Percentiles rank a stretch among this genome's conserved stretches.
phyloP scores from a whole-genome alignment of 2,888 invertebrate genomes.

The Ornithoptera alexandrae region DNA sequence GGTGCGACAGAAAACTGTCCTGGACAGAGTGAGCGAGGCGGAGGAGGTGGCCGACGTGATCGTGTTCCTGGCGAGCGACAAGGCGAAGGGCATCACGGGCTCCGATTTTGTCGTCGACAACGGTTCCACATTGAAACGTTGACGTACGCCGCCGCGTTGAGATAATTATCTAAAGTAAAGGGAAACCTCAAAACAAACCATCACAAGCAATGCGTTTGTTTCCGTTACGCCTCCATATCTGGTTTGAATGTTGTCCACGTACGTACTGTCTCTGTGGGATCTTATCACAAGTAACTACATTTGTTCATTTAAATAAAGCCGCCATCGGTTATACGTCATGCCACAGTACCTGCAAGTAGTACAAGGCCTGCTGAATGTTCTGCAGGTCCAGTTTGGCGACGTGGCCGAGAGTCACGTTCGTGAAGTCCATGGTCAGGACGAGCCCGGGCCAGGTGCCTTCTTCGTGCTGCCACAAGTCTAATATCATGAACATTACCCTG shows the following conservation, averaged over 20 bases:
- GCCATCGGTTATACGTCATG: conserved; percentile 41
- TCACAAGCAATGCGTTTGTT: too few species aligned
- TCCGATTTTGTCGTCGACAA: conserved; percentile 36
- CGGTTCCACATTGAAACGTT: conserved; percentile 27
- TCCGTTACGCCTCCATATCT: too few species aligned
- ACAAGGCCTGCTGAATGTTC: conserved; percentile 82
- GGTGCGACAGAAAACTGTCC: conserved; percentile 19
- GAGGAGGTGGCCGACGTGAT: conserved; percentile 43
- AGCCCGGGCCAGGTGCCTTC: conserved; percentile 80
- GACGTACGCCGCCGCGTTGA: too few species aligned
- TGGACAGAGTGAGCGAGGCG: conserved; percentile 34
- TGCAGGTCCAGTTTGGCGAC: conserved; percentile 80
- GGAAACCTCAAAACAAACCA: too few species aligned
- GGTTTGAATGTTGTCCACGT: too few species aligned
- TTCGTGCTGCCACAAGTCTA: conserved; percentile 73
- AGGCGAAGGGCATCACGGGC: conserved; percentile 46
- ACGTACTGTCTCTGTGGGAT: too few species aligned
- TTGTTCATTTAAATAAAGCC: too few species aligned
- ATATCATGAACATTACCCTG: conserved; percentile 66
- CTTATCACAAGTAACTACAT: too few species aligned
- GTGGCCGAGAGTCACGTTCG: conserved; percentile 79
- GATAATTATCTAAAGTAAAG: too few species aligned
- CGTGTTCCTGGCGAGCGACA: conserved; percentile 53
- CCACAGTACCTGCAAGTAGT: conserved; percentile 78
- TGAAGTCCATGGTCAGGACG: conserved; percentile 81